phyloP scores from a whole-genome alignment of 2,797 vertebrate genomes.

The Neoniphon sammara region DNA sequence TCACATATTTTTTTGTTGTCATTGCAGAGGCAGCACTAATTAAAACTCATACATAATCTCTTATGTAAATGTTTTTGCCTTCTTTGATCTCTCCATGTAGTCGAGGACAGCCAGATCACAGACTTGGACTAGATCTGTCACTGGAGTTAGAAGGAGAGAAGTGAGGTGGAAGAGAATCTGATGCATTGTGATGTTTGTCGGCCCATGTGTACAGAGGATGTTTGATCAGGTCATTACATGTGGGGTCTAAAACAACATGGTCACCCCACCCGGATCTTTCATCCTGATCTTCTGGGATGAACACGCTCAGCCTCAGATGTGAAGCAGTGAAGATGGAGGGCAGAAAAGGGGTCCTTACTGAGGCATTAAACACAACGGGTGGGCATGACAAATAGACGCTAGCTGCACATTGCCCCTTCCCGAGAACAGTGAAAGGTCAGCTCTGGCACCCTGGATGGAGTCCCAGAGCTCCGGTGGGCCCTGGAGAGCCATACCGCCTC shows the following conservation, averaged over 20 bases:
- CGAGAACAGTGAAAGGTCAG: constrained; percentile 68
- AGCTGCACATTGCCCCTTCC: constrained; percentile 56
- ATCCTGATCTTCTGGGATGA: constrained; percentile 56
- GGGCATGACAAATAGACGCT: constrained; percentile 57
- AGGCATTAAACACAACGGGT: constrained; percentile 52
- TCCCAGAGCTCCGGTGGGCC: constrained; percentile 55
- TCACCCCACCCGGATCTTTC: constrained; percentile 55
- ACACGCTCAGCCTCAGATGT: constrained; percentile 57
- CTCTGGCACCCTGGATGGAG: constrained; percentile 54
- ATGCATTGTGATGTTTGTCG: constrained; percentile 76
- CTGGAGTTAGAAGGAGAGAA: constrained; percentile 57
- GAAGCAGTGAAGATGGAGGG: constrained; percentile 46
- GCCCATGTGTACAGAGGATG: constrained; percentile 55
- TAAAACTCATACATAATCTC: constrained; percentile 82
- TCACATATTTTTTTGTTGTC: constrained; percentile 71
- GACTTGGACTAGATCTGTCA: constrained; percentile 72
- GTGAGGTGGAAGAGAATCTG: constrained; percentile 71
- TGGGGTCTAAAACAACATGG: constrained; percentile 56
- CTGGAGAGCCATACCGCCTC: constrained; percentile 49
- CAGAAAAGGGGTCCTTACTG: constrained; percentile 37
- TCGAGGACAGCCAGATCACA: constrained; percentile 72
- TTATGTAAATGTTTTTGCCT: constrained; percentile 74
- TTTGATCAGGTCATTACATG: constrained; percentile 71
- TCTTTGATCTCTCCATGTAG: constrained; percentile 76
- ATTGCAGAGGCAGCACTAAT: constrained; percentile 74